Base-by-base conservation (phyloP, 2,888 invertebrate genomes). In the Villa cingulata region DNA sequence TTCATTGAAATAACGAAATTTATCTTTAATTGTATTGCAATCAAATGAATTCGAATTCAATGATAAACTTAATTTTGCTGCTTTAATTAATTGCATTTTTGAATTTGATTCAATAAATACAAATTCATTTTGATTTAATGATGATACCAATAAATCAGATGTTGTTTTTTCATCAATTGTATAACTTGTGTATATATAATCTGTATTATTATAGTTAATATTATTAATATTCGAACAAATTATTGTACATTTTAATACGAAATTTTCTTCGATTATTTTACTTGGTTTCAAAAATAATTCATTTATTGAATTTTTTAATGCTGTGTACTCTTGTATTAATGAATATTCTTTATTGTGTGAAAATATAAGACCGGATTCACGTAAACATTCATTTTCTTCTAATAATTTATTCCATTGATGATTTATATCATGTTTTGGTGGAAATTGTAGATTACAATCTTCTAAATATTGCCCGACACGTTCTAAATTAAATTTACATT, bases 401-500 rank as follows among this genome's bases (percentile, higher is more conserved):
- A 90, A 68, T 62, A 90, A 80, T 55, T 79, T 74, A 43, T 82
- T 77, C 87, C 88, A 88, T 47, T 81, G 79, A 62, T 88, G 88
- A 51, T 79, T 77, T 50, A 78, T 74, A 57, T 83, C 78, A 3
- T 56, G 49, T n/a, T 81, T 76, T 14, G 80, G 51, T 14, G 59
- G 74, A 55, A 81, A 79, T 19, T 78, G 77, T 29, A 94, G 70
- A 50, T 83, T 80, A 55, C 75, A 73, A 62, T 89, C 82, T 56
- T 83, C 78, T 48, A 95, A 72, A 71, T 95, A 95, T 65, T 95
- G 90, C 0, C 94, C 94, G 41, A 95, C 75, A 60, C 86, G 79
- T 69, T 95, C 94, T 57, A 95, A 73, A 64, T 88, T 87, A 59
- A 89, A 88, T 57, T 78, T 70, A 52, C 80, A 55, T 58, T 70